A percentile compares a stretch with the other conserved stretches of the same genome.
Conservation (phyloP, 1,140 invertebrate species). For the Archivesica marissinica region DNA sequence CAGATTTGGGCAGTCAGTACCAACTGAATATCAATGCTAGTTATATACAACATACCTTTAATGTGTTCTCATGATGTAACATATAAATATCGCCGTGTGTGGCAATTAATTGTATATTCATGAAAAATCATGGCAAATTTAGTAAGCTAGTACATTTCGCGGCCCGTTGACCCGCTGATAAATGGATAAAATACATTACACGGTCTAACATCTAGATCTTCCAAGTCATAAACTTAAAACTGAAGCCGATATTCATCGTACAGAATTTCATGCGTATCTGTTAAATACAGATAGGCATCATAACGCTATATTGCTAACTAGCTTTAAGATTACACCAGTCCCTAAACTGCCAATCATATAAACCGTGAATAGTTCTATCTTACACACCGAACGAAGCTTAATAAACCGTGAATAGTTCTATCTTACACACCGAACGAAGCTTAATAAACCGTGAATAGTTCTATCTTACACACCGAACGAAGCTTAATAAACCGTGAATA, state of each 20-base stretch:
- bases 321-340: conserved; percentile 25
- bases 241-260: background rate
- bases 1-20: too few relatives aligned
- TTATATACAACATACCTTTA: too few relatives aligned
- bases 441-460: too few relatives aligned
- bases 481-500: too few relatives aligned
- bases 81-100: conserved; percentile 23
- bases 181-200: conserved; percentile 35
- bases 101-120: too few relatives aligned
- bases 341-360: conserved; percentile 12
- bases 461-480: too few relatives aligned
- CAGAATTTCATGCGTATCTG: conserved; percentile 56
- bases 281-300: conserved; percentile 41
- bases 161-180: conserved; percentile 18
- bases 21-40: too few relatives aligned
- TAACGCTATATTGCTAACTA: conserved; percentile 36
- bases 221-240: conserved; percentile 7
- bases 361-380: background rate
- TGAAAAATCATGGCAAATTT: conserved; percentile 19
- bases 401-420: too few relatives aligned
- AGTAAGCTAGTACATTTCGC: conserved; percentile 34
- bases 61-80: too few relatives aligned
- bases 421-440: too few relatives aligned
- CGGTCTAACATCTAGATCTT: background rate
- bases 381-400: too few relatives aligned